phyloP scores from a whole-genome alignment of 2,888 invertebrate species.

The Gryllus longicercus region DNA sequence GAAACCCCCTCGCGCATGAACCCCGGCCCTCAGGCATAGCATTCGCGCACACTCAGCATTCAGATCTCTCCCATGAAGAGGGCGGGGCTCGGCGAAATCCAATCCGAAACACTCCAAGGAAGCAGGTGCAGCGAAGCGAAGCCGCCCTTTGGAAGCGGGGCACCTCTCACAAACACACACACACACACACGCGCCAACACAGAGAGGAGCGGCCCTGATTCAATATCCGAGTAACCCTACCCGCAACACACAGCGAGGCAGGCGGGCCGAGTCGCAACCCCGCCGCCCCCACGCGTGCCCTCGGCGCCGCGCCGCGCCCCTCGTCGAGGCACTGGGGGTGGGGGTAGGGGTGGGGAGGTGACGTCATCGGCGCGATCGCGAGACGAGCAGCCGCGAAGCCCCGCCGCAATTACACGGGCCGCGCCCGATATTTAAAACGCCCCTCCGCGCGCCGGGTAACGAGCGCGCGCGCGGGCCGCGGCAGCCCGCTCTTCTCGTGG shows the following conservation, averaged over 20 bases:
- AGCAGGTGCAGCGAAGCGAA: neutral
- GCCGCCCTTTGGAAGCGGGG: neutral
- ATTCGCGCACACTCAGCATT: too few relatives aligned
- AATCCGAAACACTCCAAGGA: neutral
- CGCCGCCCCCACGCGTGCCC: too few relatives aligned
- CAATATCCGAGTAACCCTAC: conserved; percentile 17
- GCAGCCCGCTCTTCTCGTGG: too few relatives aligned
- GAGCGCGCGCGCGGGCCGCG: neutral
- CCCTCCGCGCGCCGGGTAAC: neutral
- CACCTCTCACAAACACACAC: neutral
- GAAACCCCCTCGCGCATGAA: too few relatives aligned
- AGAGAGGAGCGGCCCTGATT: neutral
- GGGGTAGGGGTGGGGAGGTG: neutral
- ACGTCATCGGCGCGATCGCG: too few relatives aligned
- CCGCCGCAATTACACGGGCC: conserved; percentile 17
- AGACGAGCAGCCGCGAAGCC: neutral
- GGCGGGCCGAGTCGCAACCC: too few relatives aligned
- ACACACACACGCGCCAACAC: neutral
- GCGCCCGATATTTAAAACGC: neutral
- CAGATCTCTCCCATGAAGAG: too few relatives aligned
- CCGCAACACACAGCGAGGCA: neutral
- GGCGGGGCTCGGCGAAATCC: too few relatives aligned
- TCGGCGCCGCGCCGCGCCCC: too few relatives aligned
- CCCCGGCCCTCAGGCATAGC: too few relatives aligned
- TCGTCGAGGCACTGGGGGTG: neutral